A percentile compares a stretch with the other conserved stretches of the same genome.
These are phyloP conservation scores for Periophthalmodon schlosseri DNA, from an alignment of 2,113 vertebrate species.

Conservation along the genomic window DNA sequence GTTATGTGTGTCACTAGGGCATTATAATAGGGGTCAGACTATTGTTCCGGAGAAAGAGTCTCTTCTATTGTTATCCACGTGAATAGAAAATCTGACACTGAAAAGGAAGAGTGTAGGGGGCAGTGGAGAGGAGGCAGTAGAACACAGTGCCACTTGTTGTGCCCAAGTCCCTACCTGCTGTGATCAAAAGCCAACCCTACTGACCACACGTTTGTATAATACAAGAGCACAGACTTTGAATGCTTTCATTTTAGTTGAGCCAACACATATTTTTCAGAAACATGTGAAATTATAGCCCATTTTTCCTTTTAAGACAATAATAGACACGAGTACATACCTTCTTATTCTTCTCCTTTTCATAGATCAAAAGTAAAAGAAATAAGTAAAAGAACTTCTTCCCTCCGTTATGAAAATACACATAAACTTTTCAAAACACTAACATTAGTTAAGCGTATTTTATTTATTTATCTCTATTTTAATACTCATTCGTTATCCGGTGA, in stretches of 20 bases:
- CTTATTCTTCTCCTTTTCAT: no score
- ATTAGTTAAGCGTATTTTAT: no score
- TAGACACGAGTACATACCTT: neutral
- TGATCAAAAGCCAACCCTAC: conserved; percentile 17
- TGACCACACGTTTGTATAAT: neutral
- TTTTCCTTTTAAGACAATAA: no score
- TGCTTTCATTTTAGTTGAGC: neutral
- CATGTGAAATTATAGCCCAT: neutral
- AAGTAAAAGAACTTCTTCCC: no score
- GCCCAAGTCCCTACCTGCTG: conserved; percentile 59
- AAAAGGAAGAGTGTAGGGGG: conserved; percentile 27
- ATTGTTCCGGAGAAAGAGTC: conserved; percentile 60
- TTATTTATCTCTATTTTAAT: no score
- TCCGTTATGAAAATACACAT: neutral
- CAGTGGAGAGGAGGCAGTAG: conserved; percentile 32
- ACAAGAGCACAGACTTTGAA: neutral
- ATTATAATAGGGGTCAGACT: conserved; percentile 36
- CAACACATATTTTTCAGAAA: neutral
- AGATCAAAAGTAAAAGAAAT: no score
- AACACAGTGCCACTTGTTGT: conserved; percentile 56
- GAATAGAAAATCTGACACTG: conserved; percentile 42
- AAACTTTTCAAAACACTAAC: no score
- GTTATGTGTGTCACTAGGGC: conserved; percentile 32
- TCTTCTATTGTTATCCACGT: conserved; percentile 56
- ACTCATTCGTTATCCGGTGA: neutral